A percentile compares a stretch with the other conserved stretches of the same genome.
phyloP scores from a whole-genome alignment of 2,113 vertebrate species.

The Reinhardtius hippoglossoides region DNA sequence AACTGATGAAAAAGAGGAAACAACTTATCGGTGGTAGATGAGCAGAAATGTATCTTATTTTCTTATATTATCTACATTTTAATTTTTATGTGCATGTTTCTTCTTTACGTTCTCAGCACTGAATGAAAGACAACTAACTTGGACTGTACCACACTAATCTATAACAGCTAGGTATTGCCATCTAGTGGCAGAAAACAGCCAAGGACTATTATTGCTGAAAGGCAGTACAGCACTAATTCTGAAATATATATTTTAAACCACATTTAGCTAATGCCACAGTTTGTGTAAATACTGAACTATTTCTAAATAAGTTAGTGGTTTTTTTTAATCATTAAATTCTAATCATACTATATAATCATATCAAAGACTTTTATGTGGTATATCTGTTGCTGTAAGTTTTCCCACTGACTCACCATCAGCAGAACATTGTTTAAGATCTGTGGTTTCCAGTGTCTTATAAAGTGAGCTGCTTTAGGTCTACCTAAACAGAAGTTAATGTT shows the following conservation, averaged over 20 bases:
- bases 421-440: neutral
- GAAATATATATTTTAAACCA: neutral
- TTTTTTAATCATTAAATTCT: neutral
- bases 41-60: neutral
- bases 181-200: slow-evolving; percentile 60
- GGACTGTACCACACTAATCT: neutral
- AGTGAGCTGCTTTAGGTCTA: no score
- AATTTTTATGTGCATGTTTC: neutral
- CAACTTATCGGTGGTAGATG: neutral
- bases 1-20: slow-evolving; percentile 60
- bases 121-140: neutral
- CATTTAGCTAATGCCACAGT: neutral
- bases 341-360: no score
- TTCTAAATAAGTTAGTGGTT: neutral
- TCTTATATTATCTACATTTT: neutral
- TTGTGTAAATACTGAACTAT: neutral
- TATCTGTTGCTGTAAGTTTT: no score
- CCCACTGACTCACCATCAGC: no score
- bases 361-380: no score
- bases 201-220: neutral
- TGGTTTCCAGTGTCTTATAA: no score
- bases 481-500: no score
- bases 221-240: no score
- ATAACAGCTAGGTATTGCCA: slow-evolving; percentile 53
- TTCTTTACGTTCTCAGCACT: neutral